Evolutionary conservation across 2,888 invertebrate species (phyloP).

Genomic region (Pyralis farinalis): DNA sequence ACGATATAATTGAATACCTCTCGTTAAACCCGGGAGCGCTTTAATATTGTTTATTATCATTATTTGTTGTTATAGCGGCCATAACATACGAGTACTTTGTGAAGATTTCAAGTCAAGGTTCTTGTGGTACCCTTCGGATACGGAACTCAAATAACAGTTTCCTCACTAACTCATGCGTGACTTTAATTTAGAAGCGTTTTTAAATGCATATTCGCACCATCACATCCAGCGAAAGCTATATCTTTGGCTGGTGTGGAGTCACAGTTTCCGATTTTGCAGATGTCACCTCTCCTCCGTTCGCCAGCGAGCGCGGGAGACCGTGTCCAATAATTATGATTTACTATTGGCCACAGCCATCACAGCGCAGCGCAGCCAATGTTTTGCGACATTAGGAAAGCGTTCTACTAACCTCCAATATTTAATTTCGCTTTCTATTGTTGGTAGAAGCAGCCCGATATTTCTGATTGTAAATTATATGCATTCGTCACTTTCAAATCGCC

Average conservation of each 20-base stretch:
- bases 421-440: constrained; percentile 53
- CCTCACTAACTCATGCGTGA: no score
- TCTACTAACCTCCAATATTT: constrained; percentile 44
- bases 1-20: no score
- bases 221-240: constrained; percentile 3
- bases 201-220: no score
- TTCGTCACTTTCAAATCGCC: not conserved
- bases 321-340: constrained; percentile 43
- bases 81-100: no score
- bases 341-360: constrained; percentile 50
- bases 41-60: no score
- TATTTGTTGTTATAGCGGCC: no score
- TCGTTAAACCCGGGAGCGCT: no score
- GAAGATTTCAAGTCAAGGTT: no score
- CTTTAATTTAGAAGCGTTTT: no score
- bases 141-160: no score
- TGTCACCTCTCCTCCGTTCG: constrained; percentile 21
- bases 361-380: no score
- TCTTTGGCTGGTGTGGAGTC: constrained; percentile 14
- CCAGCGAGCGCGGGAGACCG: constrained; percentile 21
- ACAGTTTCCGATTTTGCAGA: constrained; percentile 24
- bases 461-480: not conserved
- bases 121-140: no score
- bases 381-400: constrained; percentile 46
- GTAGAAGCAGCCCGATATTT: not conserved